phyloP scores from a whole-genome alignment of 2,113 vertebrate genomes.

The Mormyrus lacerda region DNA sequence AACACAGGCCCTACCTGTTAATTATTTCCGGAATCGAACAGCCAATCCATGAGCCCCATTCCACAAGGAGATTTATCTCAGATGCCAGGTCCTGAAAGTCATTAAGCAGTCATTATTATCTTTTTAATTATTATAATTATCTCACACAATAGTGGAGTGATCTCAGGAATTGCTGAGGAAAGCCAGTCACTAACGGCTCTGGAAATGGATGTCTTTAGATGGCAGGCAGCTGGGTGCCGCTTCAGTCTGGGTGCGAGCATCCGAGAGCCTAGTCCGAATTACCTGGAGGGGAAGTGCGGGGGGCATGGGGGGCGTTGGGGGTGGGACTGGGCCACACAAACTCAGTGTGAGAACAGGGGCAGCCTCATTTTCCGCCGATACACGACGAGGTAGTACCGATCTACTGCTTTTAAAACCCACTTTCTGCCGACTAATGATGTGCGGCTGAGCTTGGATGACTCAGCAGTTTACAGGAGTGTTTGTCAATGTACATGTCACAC shows the following conservation, averaged over 20 bases:
- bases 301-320: no score
- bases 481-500: slow-evolving; percentile 1
- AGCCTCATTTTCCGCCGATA: slow-evolving; percentile 18
- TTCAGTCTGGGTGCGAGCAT: background rate
- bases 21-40: background rate
- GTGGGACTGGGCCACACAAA: background rate
- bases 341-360: background rate
- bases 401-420: slow-evolving; percentile 28
- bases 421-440: slow-evolving; percentile 20
- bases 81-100: background rate
- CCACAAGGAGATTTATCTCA: background rate
- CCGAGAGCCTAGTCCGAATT: no score
- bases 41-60: background rate
- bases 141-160: background rate
- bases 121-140: slow-evolving; percentile 12
- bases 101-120: slow-evolving; percentile 10
- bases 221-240: background rate
- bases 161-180: background rate
- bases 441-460: slow-evolving; percentile 25
- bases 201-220: background rate
- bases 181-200: background rate
- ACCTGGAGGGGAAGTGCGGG: background rate
- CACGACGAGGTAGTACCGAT: slow-evolving; percentile 7
- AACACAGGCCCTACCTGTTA: background rate
- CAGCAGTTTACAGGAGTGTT: background rate